phyloP scores from a whole-genome alignment of 2,113 vertebrate species.

The Mesocricetus auratus region DNA sequence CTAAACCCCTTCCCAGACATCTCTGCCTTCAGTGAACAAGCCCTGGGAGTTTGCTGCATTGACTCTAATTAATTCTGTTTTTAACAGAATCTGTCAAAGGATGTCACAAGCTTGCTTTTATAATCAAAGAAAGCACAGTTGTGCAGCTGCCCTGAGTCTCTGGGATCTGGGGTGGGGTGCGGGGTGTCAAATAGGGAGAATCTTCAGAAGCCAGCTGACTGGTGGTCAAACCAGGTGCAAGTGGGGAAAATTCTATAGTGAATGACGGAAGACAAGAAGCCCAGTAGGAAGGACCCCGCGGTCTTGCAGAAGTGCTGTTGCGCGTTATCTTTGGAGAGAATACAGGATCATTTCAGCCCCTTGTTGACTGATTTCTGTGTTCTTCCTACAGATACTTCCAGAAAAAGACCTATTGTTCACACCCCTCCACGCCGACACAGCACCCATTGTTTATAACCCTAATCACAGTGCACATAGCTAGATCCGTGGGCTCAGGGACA shows the following conservation, averaged over 20 bases:
- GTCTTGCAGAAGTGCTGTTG: slow-evolving; percentile 79
- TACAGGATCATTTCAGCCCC: slow-evolving; percentile 81
- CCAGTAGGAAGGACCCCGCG: slow-evolving; percentile 72
- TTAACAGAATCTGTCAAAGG: slow-evolving; percentile 62
- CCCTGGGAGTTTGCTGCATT: slow-evolving; percentile 7
- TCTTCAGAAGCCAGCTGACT: slow-evolving; percentile 81
- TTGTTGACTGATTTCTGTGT: slow-evolving; percentile 85
- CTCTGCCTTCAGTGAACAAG: neutral
- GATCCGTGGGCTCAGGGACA: slow-evolving; percentile 83
- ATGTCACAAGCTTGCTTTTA: slow-evolving; percentile 75
- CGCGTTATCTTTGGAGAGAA: slow-evolving; percentile 81
- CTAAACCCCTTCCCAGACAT: neutral
- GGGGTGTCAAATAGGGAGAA: slow-evolving; percentile 66
- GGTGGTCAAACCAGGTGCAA: slow-evolving; percentile 82
- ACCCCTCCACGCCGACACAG: slow-evolving; percentile 80
- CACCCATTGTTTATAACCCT: slow-evolving; percentile 82
- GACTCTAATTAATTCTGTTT: slow-evolving; percentile 50
- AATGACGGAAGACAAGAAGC: slow-evolving; percentile 70
- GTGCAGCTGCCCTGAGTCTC: slow-evolving; percentile 76
- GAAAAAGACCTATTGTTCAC: slow-evolving; percentile 86
- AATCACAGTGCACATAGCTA: slow-evolving; percentile 85
- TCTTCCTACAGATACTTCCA: slow-evolving; percentile 88
- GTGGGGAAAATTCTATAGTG: slow-evolving; percentile 72
- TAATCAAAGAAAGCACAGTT: slow-evolving; percentile 70
- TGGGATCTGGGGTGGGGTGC: neutral